Conservation (phyloP, 2,113 vertebrate species). For the Delphinapterus leucas region DNA sequence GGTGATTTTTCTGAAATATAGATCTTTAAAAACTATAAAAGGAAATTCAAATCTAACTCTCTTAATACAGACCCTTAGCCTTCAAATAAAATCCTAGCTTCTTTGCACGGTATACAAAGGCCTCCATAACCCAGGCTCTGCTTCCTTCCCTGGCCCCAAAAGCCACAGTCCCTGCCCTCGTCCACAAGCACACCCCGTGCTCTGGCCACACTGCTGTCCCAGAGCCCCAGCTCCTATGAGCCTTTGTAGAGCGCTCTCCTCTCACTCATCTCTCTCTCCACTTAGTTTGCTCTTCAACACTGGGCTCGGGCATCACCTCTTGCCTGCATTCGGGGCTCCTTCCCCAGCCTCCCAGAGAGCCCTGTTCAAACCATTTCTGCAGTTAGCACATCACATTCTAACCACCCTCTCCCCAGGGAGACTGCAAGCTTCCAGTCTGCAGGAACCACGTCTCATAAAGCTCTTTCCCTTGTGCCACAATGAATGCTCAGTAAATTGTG, state of each 20-base stretch:
- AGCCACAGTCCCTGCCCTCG: accelerated
- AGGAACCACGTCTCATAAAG: not conserved
- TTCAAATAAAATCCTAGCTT: not conserved
- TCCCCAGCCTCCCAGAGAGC: not conserved
- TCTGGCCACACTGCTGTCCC: not conserved
- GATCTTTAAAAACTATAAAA: not conserved
- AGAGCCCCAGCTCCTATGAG: not conserved
- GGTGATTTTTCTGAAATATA: slow-evolving; percentile 21
- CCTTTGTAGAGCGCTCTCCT: not conserved
- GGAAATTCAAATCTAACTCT: slow-evolving; percentile 30
- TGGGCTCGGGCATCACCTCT: not conserved
- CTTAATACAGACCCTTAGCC: not conserved
- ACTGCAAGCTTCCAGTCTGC: not conserved
- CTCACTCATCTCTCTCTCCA: not conserved
- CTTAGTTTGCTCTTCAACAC: not conserved
- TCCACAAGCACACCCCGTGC: accelerated
- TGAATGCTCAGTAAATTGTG: not conserved
- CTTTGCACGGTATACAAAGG: not conserved
- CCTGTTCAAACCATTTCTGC: not conserved
- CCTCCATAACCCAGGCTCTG: not conserved
- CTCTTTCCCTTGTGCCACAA: not conserved
- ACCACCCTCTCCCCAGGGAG: not conserved
- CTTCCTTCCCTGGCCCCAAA: not conserved
- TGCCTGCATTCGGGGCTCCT: not conserved
- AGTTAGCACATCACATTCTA: not conserved